A percentile compares a stretch with the other conserved stretches of the same genome.
Evolutionary conservation across 2,888 invertebrate genomes (phyloP).

Genomic region (Acrobasis repandana): DNA sequence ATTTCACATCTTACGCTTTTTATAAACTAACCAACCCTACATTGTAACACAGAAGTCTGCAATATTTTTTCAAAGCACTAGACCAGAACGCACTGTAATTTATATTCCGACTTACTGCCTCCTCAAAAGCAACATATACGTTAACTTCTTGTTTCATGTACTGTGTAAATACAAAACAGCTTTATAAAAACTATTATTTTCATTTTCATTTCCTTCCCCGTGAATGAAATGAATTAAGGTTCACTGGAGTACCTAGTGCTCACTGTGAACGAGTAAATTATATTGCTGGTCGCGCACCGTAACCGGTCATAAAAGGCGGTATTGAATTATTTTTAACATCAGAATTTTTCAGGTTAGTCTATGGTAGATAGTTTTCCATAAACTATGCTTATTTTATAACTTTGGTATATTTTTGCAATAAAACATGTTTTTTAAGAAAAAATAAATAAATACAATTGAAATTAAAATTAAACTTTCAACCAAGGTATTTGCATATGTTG

Average conservation of each 20-base stretch:
- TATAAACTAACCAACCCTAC: neutral
- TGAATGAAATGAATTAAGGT: constrained; percentile 1
- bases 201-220: constrained; percentile 1
- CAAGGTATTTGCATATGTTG: too few relatives aligned
- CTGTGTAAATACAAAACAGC: neutral
- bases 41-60: constrained; percentile 3
- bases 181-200: neutral
- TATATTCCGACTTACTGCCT: neutral
- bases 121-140: neutral
- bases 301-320: constrained; percentile 11
- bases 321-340: constrained; percentile 7
- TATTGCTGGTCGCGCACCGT: neutral
- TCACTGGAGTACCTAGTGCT: neutral
- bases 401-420: too few relatives aligned
- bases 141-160: neutral
- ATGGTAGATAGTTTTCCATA: too few relatives aligned
- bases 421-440: too few relatives aligned
- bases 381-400: too few relatives aligned
- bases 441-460: too few relatives aligned
- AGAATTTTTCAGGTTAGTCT: constrained; percentile 5
- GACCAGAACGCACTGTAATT: constrained; percentile 4
- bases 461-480: too few relatives aligned
- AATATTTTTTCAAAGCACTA: constrained; percentile 5
- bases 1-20: neutral
- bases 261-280: constrained; percentile 3